Conservation (phyloP, 2,113 vertebrate species). For the Pterophyllum scalare region DNA sequence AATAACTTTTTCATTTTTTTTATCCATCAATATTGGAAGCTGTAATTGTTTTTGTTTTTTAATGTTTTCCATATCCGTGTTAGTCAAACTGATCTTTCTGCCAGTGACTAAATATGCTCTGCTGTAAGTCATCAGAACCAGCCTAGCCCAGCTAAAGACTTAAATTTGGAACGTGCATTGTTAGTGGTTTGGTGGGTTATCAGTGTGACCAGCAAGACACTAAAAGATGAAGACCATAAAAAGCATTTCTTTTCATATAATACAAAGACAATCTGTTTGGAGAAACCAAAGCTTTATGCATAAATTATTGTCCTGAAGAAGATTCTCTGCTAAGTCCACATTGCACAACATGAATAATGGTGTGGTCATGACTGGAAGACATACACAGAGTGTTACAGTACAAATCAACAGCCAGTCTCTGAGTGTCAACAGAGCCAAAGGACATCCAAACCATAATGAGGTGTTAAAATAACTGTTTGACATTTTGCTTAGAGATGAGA, state of each 20-base stretch:
- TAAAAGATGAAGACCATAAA: neutral
- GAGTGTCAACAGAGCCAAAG: neutral
- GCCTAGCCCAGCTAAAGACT: neutral
- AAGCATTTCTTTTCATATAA: neutral
- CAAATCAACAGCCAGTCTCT: neutral
- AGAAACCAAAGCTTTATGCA: neutral
- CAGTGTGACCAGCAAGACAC: neutral
- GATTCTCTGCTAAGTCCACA: neutral
- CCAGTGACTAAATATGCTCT: slow-evolving; percentile 75
- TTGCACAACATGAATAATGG: slow-evolving; percentile 14
- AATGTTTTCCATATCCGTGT: slow-evolving; percentile 56
- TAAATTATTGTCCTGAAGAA: neutral
- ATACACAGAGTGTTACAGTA: neutral
- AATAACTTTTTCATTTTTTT: neutral
- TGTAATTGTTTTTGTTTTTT: slow-evolving; percentile 63
- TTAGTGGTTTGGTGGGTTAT: neutral
- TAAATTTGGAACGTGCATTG: neutral
- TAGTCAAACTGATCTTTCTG: slow-evolving; percentile 71
- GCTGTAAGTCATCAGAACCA: neutral
- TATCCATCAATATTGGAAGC: neutral
- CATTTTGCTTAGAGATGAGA: neutral
- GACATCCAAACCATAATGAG: neutral
- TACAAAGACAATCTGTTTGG: neutral
- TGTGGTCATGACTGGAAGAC: slow-evolving; percentile 17
- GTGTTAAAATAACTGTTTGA: neutral